Evolutionary conservation across 2,888 invertebrate species (phyloP).

Genomic region (Gonocerus acuteangulatus): DNA sequence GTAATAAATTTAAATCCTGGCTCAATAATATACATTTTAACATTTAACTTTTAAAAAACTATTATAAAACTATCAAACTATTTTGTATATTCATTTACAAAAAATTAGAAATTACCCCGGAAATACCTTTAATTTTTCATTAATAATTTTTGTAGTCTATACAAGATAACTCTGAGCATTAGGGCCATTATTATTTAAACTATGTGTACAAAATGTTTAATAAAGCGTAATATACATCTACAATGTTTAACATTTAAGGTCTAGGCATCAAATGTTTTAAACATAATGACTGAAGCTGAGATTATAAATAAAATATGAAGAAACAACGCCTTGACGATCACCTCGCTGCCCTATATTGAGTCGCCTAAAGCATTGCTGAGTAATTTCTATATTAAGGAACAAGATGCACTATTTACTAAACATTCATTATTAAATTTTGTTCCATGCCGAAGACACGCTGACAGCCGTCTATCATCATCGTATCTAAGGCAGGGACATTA

Average conservation of each 20-base stretch:
- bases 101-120: constrained; percentile 31
- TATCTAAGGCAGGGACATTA: neutral
- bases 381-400: constrained; percentile 23
- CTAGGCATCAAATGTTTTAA: neutral
- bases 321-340: constrained; percentile 1
- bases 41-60: constrained; percentile 47
- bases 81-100: constrained; percentile 40
- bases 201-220: neutral
- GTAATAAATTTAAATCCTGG: constrained; percentile 18
- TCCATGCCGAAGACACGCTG: neutral
- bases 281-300: neutral
- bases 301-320: neutral
- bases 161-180: constrained; percentile 25
- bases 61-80: constrained; percentile 54
- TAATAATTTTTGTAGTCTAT: constrained; percentile 12
- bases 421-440: neutral
- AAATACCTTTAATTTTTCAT: constrained; percentile 11
- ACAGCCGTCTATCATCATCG: neutral
- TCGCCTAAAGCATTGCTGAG: constrained; percentile 5
- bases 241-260: neutral
- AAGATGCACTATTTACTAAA: constrained; percentile 14
- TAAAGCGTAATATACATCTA: constrained; percentile 2
- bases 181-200: neutral
- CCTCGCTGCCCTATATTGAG: neutral
- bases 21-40: constrained; percentile 21